Evolutionary conservation across 1,140 invertebrate genomes (phyloP).

Genomic region (Lepidurus apus): DNA sequence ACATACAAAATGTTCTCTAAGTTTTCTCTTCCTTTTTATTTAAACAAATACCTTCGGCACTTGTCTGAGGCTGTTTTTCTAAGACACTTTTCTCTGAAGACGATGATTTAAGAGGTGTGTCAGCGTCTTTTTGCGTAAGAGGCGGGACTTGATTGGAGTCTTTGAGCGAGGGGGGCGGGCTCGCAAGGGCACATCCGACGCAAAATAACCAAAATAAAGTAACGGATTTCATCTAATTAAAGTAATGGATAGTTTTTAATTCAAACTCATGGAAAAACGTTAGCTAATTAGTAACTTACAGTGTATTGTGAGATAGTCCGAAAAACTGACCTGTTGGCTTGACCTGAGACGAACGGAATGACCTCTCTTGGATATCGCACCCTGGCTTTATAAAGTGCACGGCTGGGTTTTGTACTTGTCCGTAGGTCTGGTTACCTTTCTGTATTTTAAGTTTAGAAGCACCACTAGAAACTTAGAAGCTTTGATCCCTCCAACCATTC

Average conservation of each 20-base stretch:
- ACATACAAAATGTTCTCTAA: background rate
- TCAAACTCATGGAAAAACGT: background rate
- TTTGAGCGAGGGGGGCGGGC: background rate
- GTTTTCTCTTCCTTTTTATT: background rate
- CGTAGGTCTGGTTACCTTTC: background rate
- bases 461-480: background rate
- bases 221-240: background rate
- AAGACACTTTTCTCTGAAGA: background rate
- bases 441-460: conserved; percentile 1
- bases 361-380: background rate
- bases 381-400: background rate
- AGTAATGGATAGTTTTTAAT: background rate
- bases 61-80: background rate
- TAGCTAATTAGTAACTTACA: background rate
- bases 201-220: background rate
- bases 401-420: background rate
- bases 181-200: background rate
- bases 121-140: background rate
- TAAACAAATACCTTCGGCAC: background rate
- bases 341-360: conserved; percentile 1
- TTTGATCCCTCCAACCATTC: background rate
- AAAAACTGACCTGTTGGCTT: background rate
- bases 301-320: background rate
- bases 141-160: background rate
- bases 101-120: background rate